Conservation (phyloP, 2,797 vertebrate species). For the Gallinago stenura region DNA sequence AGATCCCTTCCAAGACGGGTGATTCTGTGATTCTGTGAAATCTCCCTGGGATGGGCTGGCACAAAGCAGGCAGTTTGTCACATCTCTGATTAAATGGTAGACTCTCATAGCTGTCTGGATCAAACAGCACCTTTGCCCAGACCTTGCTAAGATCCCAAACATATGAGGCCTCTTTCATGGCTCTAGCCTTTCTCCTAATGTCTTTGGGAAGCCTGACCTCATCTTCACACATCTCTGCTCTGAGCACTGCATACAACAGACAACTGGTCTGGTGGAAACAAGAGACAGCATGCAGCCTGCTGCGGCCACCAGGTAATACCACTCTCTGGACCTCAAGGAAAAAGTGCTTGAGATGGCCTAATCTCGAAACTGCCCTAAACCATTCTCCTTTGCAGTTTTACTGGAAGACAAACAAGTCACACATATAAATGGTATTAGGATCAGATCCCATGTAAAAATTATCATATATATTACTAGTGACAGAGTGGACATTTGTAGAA, state of each 20-base stretch:
- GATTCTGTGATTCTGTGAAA: no score
- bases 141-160: neutral
- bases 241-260: neutral
- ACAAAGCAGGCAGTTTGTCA: neutral
- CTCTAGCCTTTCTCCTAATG: neutral
- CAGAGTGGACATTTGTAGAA: neutral
- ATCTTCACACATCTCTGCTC: neutral
- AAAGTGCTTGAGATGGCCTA: neutral
- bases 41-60: neutral
- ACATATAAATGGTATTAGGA: neutral
- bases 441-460: neutral
- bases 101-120: neutral
- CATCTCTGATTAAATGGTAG: neutral
- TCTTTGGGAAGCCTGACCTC: neutral
- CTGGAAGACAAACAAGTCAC: neutral
- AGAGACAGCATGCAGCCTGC: neutral
- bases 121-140: neutral
- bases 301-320: neutral
- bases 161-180: neutral
- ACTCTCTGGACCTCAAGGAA: neutral
- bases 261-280: neutral
- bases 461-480: neutral
- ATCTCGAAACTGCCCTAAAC: neutral
- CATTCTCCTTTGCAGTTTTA: neutral
- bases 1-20: no score